Evolutionary conservation across 37 sponge, comb jelly and placozoan genomes (phyloP).

Genomic region (Geodia barretti): DNA sequence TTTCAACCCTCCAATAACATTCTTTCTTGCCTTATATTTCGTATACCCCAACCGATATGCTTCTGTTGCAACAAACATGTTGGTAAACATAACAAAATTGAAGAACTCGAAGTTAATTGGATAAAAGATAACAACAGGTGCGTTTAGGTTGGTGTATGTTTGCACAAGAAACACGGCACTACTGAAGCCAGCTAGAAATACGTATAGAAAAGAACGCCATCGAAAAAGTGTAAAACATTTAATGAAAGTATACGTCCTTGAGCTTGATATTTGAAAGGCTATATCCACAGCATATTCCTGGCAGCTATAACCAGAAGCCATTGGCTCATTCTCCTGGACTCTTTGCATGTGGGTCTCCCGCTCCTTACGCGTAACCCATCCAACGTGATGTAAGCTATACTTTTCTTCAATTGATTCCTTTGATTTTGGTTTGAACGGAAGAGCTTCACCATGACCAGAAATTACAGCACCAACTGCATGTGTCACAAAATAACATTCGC

Average conservation of each 20-base stretch:
- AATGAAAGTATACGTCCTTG: slow-evolving; percentile 30
- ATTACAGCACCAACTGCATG: slow-evolving; percentile 34
- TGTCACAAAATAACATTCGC: not conserved
- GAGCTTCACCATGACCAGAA: slow-evolving; percentile 4
- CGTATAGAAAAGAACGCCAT: too few species aligned
- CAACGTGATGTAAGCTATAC: slow-evolving; percentile 15
- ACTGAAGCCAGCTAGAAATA: too few species aligned
- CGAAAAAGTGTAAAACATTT: too few species aligned
- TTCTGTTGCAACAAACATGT: too few species aligned
- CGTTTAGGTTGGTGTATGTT: too few species aligned
- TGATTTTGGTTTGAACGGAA: not conserved
- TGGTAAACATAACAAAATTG: too few species aligned
- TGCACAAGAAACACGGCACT: too few species aligned
- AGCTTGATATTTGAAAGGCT: slow-evolving; percentile 33
- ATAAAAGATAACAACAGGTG: too few species aligned
- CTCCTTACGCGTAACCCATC: slow-evolving; percentile 17
- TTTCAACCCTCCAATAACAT: too few species aligned
- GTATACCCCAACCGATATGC: too few species aligned
- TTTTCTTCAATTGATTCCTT: not conserved
- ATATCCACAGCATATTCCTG: slow-evolving; percentile 48
- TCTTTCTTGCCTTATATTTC: too few species aligned
- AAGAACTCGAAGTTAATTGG: too few species aligned
- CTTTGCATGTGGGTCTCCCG: not conserved
- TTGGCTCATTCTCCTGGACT: slow-evolving; percentile 22
- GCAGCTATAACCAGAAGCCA: slow-evolving; percentile 30